Conservation (phyloP, 2,797 vertebrate species). For the Tragelaphus eurycerus region DNA sequence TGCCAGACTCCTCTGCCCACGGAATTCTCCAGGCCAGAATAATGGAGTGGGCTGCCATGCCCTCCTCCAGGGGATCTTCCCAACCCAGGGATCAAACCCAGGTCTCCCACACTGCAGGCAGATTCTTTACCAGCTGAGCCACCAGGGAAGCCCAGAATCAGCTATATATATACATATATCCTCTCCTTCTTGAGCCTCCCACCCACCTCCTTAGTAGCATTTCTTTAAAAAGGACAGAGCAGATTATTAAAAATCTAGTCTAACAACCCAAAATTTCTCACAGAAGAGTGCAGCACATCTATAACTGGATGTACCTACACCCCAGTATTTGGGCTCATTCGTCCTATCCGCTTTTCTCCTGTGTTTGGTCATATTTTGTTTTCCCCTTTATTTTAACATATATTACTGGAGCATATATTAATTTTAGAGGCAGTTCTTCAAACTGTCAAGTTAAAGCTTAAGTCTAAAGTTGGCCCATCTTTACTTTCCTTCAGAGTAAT, state of each 20-base stretch:
- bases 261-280: not conserved
- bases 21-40: not conserved
- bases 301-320: not conserved
- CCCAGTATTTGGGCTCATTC: not conserved
- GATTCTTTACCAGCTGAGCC: not conserved
- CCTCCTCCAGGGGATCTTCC: not conserved
- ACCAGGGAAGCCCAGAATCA: not conserved
- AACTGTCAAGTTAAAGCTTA: not conserved
- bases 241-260: not conserved
- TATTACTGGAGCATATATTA: not conserved
- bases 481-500: not conserved
- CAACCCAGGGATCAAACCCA: not conserved
- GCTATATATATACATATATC: not conserved
- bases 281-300: not conserved
- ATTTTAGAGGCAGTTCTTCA: not conserved
- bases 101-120: not conserved
- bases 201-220: not conserved
- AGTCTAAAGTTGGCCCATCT: not conserved
- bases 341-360: not conserved
- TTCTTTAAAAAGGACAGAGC: not conserved
- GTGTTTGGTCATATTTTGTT: not conserved
- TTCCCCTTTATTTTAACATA: not conserved
- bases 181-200: not conserved
- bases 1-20: not conserved
- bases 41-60: not conserved